These are phyloP conservation scores for Aspidiotus rigidus DNA, from an alignment of 2,888 invertebrate species.

Conservation along the genomic window DNA sequence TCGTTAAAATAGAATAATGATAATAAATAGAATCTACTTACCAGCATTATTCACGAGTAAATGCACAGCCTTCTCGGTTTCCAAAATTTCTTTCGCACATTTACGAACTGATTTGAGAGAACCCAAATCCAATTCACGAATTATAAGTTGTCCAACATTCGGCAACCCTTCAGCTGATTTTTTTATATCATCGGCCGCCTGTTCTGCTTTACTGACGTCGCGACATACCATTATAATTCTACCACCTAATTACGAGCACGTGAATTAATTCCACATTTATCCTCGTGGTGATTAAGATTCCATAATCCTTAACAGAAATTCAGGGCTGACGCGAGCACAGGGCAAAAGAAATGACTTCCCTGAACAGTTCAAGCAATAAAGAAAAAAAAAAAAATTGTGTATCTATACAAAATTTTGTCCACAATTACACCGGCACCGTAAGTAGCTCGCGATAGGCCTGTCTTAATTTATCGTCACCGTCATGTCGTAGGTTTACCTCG, in stretches of 20 bases:
- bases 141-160: conserved; percentile 44
- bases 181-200: conserved; percentile 49
- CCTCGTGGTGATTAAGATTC: too few relatives aligned
- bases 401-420: too few relatives aligned
- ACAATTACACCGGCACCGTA: too few relatives aligned
- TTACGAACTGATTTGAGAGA: conserved; percentile 44
- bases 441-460: too few relatives aligned
- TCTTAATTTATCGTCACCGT: too few relatives aligned
- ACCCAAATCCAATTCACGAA: conserved; percentile 45
- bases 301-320: too few relatives aligned
- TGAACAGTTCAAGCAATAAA: too few relatives aligned
- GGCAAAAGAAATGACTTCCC: too few relatives aligned
- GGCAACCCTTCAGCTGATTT: conserved; percentile 41
- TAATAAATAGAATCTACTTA: conserved; percentile 46
- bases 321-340: too few relatives aligned
- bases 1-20: too few relatives aligned
- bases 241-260: conserved; percentile 44
- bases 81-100: conserved; percentile 43
- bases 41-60: conserved; percentile 43
- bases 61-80: conserved; percentile 40
- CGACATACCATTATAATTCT: conserved; percentile 53
- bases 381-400: too few relatives aligned
- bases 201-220: conserved; percentile 47
- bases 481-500: conserved; percentile 42
- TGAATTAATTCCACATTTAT: too few relatives aligned